Evolutionary conservation across 2,888 invertebrate species (phyloP).

Genomic region (Tiliacea aurago): DNA sequence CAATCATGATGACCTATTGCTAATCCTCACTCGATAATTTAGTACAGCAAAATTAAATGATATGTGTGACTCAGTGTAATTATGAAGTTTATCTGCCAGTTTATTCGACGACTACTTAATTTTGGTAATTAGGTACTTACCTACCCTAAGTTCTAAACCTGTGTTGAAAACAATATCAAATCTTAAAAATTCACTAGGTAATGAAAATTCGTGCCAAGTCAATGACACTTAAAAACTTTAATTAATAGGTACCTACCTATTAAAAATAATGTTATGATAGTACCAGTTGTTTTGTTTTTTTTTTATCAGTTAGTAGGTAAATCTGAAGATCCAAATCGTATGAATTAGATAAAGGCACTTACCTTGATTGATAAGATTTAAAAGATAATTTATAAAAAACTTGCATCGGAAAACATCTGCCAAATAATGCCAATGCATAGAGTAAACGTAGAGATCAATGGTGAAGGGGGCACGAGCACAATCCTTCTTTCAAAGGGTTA

Average conservation of each 20-base stretch:
- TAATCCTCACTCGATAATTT: constrained; percentile 1
- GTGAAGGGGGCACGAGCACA: neutral
- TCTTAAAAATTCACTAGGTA: neutral
- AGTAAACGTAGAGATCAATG: neutral
- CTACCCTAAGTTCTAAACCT: no score
- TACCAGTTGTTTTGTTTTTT: constrained; percentile 12
- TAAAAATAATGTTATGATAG: neutral
- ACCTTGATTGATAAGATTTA: constrained; percentile 13
- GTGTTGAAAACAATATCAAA: neutral
- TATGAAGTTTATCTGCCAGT: constrained; percentile 8
- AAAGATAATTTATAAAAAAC: neutral
- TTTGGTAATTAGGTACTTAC: no score
- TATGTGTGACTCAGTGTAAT: constrained; percentile 5
- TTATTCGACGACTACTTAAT: neutral
- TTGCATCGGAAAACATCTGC: neutral
- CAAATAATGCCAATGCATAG: neutral
- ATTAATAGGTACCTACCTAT: no score
- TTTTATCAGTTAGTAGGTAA: constrained; percentile 4
- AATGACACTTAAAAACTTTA: constrained; percentile 24
- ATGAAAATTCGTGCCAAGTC: neutral
- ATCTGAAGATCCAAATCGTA: constrained; percentile 11
- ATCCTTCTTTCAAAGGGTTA: neutral
- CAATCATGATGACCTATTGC: constrained; percentile 2
- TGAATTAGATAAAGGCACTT: neutral
- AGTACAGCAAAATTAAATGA: no score